Conservation (phyloP, 2,888 invertebrate species). For the Ceramica pisi region DNA sequence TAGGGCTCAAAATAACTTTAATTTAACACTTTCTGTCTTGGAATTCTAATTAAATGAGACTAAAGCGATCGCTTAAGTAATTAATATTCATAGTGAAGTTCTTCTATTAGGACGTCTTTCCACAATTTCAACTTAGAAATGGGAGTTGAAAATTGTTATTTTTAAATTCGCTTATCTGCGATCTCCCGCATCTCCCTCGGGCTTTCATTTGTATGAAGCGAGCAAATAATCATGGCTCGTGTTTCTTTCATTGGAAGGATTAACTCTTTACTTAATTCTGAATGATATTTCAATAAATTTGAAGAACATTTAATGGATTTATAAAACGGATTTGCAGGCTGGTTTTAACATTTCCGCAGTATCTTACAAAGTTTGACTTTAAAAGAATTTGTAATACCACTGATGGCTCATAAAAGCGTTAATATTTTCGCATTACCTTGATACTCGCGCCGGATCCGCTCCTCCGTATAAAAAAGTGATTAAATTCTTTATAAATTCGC, state of each 20-base stretch:
- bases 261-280: constrained; percentile 36
- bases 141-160: constrained; percentile 50
- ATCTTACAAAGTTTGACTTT: constrained; percentile 6
- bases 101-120: constrained; percentile 48
- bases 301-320: constrained; percentile 9
- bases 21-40: constrained; percentile 53
- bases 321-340: constrained; percentile 14
- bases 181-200: constrained; percentile 27
- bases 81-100: constrained; percentile 61
- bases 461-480: constrained; percentile 36
- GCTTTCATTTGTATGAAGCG: constrained; percentile 41
- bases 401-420: constrained; percentile 18
- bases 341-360: constrained; percentile 3
- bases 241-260: constrained; percentile 49
- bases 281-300: constrained; percentile 44
- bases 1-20: constrained; percentile 52
- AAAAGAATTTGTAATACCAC: constrained; percentile 15
- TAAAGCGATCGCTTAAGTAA: constrained; percentile 58
- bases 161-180: constrained; percentile 51
- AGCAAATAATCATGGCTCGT: constrained; percentile 29
- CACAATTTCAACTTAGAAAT: constrained; percentile 48
- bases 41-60: constrained; percentile 60
- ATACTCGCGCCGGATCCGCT: constrained; percentile 17
- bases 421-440: constrained; percentile 42
- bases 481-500: constrained; percentile 30